Base-by-base conservation (phyloP, 2,888 invertebrate species). In the Caenorhabditis afra region DNA sequence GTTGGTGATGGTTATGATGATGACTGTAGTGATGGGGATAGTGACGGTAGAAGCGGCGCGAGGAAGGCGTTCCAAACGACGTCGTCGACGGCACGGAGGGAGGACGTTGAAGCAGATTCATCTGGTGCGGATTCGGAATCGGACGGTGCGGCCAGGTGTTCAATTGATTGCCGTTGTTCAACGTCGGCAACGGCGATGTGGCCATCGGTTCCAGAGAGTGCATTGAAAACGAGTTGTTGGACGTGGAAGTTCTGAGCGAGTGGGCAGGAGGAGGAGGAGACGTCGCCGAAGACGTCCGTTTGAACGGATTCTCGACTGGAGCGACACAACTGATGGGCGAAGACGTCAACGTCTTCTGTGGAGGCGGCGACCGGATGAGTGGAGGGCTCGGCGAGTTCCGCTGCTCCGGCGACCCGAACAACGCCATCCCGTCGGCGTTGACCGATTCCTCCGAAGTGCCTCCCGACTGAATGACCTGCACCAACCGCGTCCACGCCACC, bases 401-500 rank as follows among this genome's bases (percentile, higher is more conserved):
- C 29, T 3, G 29, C 3, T 29, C 29, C 50, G 41, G 62, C 55
- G 16, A 68, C 62, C 68, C 76, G n/a, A 37, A 52, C 55, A 22
- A 47, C 16, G 4, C 12, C 20, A 53, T 14, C 41, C 35, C 23
- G 8, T 55, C 50, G 7, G 11, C 23, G 12, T 12, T 23, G 18
- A 3, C n/a, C 18, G n/a, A n/a, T 3, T 45, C 45, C 45, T 16
- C 7, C 2, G 16, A 35, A n/a, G n/a, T n/a, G 0, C 59, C 57
- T 3, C 62, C 62, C 0, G 61, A 22, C 44, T 78, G 71, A 20
- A 78, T 59, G 18, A 78, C 23, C 39, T 78, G 78, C n/a, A 58
- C 65, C 45, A 75, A 68, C n/a, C 79, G 52, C 0, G 59, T 73
- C 79, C 74, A 75, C n/a, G 49, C 14, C 1, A 50, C 62, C 35